phyloP scores from a whole-genome alignment of 2,113 vertebrate genomes.

The cattle (Bos taurus) region ARS-UCD2.0 NC_037345.1:1607001-1607500 shows the following conservation, averaged over 20 bases:
- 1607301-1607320: neutral
- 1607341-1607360: neutral
- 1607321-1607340: neutral
- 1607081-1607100: neutral
- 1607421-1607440: neutral
- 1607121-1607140: neutral
- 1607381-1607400: neutral
- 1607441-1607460: neutral
- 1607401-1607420: neutral
- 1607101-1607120: neutral
- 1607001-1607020: neutral
- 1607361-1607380: neutral
- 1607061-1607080: neutral
- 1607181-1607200: neutral
- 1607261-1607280: neutral
- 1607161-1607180: neutral
- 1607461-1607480: neutral
- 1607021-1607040: neutral
- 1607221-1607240: neutral
- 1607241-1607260: neutral
- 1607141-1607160: neutral
- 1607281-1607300: neutral
- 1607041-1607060: neutral
- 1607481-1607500: accelerated
- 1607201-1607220: neutral